Evolutionary conservation across 2,888 invertebrate species (phyloP), one percentile per base, ranked within the genome.

Genomic region (Dryadula phaetusa): DNA sequence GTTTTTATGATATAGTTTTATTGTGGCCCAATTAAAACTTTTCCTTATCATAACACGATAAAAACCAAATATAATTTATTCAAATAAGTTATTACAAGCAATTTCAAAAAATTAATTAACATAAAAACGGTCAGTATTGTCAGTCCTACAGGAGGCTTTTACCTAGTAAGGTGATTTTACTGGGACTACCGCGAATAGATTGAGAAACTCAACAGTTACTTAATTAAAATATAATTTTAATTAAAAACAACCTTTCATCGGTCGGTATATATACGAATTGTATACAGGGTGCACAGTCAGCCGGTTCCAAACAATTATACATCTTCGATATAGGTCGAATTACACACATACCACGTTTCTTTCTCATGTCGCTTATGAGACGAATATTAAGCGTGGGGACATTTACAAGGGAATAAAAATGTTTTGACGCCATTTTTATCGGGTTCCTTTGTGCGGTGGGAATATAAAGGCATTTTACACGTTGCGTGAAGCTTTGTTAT

Each of bases 361-460:
- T 71, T 73, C 79, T 77, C 81, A 79, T 80, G 80, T 81, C 81
- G 82, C 82, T 81, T 86, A 87, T 84, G 85, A 86, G 85, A 81
- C 82, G 85, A 88, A 89, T 89, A 89, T 88, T 88, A 87, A 89
- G 82, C 82, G 78, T 74, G 71, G 77, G 80, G 79, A 83, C 85
- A 87, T 88, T 86, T 86, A 88, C 84, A 83, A 76, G 79, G 76
- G 73, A 82, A 83, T 84, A 86, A 87, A 85, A 85, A 83, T 83
- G 82, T 83, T 82, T 80, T 81, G 81, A 79, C 79, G 80, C 78
- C 80, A 76, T 80, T 79, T 78, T 81, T 79, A 80, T 75, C 77
- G 76, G 70, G 71, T 68, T 54, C 69, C 68, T 69, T 70, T 76
- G 67, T 79, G 75, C 61, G 75, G 67, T 64, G 62, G 37, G 69